A percentile compares a stretch with the other conserved stretches of the same genome.
phyloP scores from a whole-genome alignment of 2,797 vertebrate genomes.

The Staurois parvus region DNA sequence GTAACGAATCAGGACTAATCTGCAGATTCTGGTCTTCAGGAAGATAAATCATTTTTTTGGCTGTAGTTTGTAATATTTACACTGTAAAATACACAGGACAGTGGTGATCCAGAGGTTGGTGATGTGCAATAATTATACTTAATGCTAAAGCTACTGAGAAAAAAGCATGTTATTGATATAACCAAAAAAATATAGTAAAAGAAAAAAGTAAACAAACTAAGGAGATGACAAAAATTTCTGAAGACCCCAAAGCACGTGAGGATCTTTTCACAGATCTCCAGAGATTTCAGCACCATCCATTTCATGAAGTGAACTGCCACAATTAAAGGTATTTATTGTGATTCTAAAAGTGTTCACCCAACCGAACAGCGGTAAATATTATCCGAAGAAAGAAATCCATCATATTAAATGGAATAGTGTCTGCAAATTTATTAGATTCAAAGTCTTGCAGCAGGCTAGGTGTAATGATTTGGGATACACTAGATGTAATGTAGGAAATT shows the following conservation, averaged over 20 bases:
- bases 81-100: conserved; percentile 58
- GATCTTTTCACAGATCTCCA: too few species aligned
- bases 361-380: not conserved
- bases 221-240: conserved; percentile 21
- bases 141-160: rapidly evolving
- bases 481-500: not conserved
- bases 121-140: not conserved
- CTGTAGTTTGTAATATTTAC: conserved; percentile 64
- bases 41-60: conserved; percentile 56
- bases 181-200: not conserved
- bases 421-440: too few species aligned
- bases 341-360: not conserved
- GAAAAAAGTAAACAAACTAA: not conserved
- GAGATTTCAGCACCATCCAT: too few species aligned
- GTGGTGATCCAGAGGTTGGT: conserved; percentile 55
- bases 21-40: conserved; percentile 68
- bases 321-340: not conserved
- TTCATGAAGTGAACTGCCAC: too few species aligned
- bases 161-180: not conserved
- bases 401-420: not conserved
- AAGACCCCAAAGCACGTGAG: too few species aligned
- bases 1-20: conserved; percentile 49
- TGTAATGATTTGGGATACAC: not conserved
- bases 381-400: not conserved
- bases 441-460: not conserved